A percentile compares a stretch with the other conserved stretches of the same genome.
phyloP scores from a whole-genome alignment of 1,140 invertebrate species.

The Apis mellifera region Amel_HAv3.1 CM009937.2:12084001-12084500 shows the following conservation, averaged over 20 bases:
- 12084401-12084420: constrained; percentile 63
- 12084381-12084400: constrained; percentile 66
- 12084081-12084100: constrained; percentile 78
- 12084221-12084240: constrained; percentile 80
- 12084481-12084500: constrained; percentile 70
- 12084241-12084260: constrained; percentile 78
- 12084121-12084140: constrained; percentile 76
- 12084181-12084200: constrained; percentile 79
- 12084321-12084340: constrained; percentile 75
- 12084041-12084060: constrained; percentile 76
- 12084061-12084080: constrained; percentile 66
- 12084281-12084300: constrained; percentile 79
- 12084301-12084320: constrained; percentile 80
- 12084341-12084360: constrained; percentile 77
- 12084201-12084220: constrained; percentile 80
- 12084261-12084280: constrained; percentile 80
- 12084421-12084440: constrained; percentile 18
- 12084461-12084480: constrained; percentile 50
- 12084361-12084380: constrained; percentile 74
- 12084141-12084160: constrained; percentile 80
- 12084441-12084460: neutral
- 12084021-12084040: constrained; percentile 78
- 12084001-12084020: constrained; percentile 80
- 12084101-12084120: constrained; percentile 78
- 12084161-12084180: constrained; percentile 81